phyloP scores from a whole-genome alignment of 2,888 invertebrate species.

The Nymphalis polychloros region DNA sequence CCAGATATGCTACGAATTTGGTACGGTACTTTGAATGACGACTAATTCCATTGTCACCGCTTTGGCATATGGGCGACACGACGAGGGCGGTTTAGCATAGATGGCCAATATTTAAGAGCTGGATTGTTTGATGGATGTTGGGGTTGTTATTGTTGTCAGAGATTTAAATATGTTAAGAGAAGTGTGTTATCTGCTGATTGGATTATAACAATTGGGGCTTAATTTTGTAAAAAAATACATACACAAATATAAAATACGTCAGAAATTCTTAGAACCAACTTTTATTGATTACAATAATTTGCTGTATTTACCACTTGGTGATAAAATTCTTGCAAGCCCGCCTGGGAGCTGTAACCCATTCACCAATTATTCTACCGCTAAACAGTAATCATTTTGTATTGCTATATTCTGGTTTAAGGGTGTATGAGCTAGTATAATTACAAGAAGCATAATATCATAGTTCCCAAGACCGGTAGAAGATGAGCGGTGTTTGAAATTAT shows the following conservation, averaged over 20 bases:
- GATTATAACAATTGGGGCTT: conserved; percentile 5
- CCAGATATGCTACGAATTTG: conserved; percentile 72
- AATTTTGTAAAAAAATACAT: not conserved
- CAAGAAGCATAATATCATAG: no score
- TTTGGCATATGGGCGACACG: conserved; percentile 73
- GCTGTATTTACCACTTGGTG: not conserved
- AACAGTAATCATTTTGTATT: no score
- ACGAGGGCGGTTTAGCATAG: conserved; percentile 59
- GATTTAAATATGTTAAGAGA: not conserved
- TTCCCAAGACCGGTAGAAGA: no score
- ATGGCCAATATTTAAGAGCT: conserved; percentile 46
- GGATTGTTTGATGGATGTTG: conserved; percentile 40
- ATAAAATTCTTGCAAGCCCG: no score
- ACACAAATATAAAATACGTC: not conserved
- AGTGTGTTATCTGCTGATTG: not conserved
- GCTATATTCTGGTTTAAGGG: no score
- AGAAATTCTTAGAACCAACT: no score
- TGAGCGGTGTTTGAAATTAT: no score
- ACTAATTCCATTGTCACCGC: conserved; percentile 79
- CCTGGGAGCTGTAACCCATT: no score
- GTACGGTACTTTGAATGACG: conserved; percentile 75
- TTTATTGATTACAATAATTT: not conserved
- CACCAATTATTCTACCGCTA: no score
- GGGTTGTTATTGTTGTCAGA: conserved; percentile 21
- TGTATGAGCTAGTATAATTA: no score